Base-by-base conservation (phyloP, 2,888 invertebrate genomes). In the Girardia tigrina region DNA sequence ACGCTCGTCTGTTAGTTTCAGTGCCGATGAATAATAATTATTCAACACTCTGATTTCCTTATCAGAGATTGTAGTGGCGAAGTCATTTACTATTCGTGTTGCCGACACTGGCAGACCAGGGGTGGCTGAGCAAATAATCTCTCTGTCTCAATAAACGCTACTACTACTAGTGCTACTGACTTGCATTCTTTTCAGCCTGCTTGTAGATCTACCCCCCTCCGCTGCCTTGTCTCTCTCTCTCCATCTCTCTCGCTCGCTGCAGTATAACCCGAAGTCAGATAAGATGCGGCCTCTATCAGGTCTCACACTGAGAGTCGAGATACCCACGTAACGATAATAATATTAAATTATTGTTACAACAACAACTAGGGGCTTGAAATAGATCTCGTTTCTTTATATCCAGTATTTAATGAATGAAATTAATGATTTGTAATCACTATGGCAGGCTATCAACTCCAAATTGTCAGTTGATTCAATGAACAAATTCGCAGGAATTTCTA, bases 21-120 rank as follows among this genome's bases (percentile, higher is more conserved):
- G 56, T 56, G 56, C 56, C 56, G 56, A 56, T 56, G 56, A 56
- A 56, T 56, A 56, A 56, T 56, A 56, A 56, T 56, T 56, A 56
- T 56, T 56, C 56, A 56, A 56, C 56, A 56, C 56, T 56, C 56
- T 56, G 56, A 56, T 56, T 56, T 56, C 56, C 56, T 56, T 56
- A 56, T 56, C 56, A n/a, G 56, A 56, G 56, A 56, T 56, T 56
- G 56, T 56, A 56, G 56, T 56, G n/a, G 56, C 56, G 56, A 56
- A 56, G 56, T 56, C 56, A 56, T 56, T 56, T 56, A n/a, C 56
- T 4, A 56, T 56, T 56, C 56, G 56, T 56, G 56, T 56, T 56
- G 56, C 56, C 56, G 56, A 56, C 56, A 56, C 56, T 56, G 56
- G 56, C 56, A 56, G 56, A 23, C 56, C 56, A 56, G 56, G 56